phyloP scores from a whole-genome alignment of 2,797 vertebrate species.

The Epinephelus awoara region DNA sequence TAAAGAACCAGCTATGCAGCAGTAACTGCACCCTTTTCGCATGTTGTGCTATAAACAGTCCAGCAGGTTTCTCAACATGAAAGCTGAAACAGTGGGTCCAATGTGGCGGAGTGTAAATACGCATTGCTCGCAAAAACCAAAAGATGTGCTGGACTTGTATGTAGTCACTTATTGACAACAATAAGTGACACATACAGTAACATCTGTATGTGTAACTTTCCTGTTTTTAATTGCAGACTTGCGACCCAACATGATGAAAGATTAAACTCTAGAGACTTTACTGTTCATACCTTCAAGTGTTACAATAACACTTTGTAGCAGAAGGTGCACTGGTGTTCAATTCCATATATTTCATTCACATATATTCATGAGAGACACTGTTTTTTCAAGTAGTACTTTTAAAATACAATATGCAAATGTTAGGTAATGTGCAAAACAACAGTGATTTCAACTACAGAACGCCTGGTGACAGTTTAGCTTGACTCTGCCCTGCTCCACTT shows the following conservation, averaged over 20 bases:
- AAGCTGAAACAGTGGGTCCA: background rate
- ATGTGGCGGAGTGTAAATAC: background rate
- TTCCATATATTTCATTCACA: background rate
- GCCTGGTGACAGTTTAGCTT: background rate
- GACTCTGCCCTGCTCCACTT: conserved; percentile 7
- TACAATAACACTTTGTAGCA: background rate
- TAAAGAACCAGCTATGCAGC: background rate
- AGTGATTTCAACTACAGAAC: background rate
- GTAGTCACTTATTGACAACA: background rate
- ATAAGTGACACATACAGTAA: no score
- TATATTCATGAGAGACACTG: background rate
- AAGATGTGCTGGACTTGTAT: background rate
- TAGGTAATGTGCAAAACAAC: background rate
- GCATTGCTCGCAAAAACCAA: background rate
- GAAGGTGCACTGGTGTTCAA: background rate
- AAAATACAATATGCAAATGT: conserved; percentile 7
- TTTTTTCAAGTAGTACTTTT: background rate
- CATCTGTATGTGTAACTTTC: background rate
- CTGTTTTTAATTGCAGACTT: background rate
- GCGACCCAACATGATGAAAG: background rate
- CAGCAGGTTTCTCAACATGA: conserved; percentile 28
- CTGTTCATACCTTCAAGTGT: background rate
- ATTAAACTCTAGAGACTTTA: background rate
- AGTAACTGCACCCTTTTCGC: background rate
- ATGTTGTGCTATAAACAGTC: conserved; percentile 33